Evolutionary conservation across 2,113 vertebrate genomes (phyloP).

Genomic region (Capra hircus): DNA sequence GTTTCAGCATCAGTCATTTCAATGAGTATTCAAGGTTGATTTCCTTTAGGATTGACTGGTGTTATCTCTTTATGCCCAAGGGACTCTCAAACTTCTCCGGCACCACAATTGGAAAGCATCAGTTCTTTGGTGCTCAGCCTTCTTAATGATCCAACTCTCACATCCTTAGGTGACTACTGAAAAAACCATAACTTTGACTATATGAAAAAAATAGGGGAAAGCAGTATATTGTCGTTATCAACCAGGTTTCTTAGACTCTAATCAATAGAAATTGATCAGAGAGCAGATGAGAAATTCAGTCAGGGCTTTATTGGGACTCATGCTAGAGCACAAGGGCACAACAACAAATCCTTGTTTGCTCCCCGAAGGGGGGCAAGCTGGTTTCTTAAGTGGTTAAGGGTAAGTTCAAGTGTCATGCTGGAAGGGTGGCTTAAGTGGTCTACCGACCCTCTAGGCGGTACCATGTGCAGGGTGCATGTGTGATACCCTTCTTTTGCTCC

Average conservation of each 20-base stretch:
- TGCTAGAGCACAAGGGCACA: background rate
- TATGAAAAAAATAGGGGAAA: background rate
- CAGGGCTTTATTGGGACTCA: background rate
- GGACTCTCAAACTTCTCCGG: rapidly evolving
- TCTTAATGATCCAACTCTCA: background rate
- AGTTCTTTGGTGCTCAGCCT: background rate
- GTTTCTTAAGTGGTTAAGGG: background rate
- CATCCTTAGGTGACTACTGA: background rate
- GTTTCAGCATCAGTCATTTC: background rate
- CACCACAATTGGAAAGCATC: background rate
- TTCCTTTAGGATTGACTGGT: background rate
- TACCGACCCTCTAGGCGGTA: background rate
- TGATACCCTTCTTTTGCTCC: background rate
- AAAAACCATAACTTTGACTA: background rate
- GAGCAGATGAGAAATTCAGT: background rate
- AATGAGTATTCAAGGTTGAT: background rate
- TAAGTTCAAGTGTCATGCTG: background rate
- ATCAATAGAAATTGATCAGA: background rate
- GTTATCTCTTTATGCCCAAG: background rate
- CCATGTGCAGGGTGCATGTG: background rate
- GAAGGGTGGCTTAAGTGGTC: background rate
- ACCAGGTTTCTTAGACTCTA: background rate
- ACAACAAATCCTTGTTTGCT: background rate
- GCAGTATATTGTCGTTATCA: background rate
- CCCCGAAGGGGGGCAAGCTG: rapidly evolving